Percentiles rank a stretch among this genome's conserved stretches.
These are phyloP conservation scores for Erebia palarica DNA, from an alignment of 2,888 invertebrate species.

Conservation along the genomic window DNA sequence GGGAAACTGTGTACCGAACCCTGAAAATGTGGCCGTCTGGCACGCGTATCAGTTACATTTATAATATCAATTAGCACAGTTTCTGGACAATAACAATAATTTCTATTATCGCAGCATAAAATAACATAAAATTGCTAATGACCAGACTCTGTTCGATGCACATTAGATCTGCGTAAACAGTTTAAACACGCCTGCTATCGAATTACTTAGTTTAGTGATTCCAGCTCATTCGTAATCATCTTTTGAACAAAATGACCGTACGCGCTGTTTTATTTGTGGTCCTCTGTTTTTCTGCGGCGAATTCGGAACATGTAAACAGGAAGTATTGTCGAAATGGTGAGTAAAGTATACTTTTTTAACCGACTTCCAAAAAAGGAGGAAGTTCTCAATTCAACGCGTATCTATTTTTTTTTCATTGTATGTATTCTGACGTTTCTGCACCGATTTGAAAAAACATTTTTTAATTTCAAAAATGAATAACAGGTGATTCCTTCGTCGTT, in stretches of 20 bases:
- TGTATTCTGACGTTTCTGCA: too few species aligned
- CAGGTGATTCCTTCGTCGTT: too few species aligned
- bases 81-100: background rate
- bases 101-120: background rate
- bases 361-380: too few species aligned
- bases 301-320: constrained; percentile 53
- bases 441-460: too few species aligned
- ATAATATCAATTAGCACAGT: constrained; percentile 3
- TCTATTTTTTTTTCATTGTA: too few species aligned
- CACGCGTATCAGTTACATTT: background rate
- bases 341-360: constrained; percentile 28
- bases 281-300: constrained; percentile 36
- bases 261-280: constrained; percentile 37
- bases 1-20: background rate
- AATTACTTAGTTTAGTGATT: background rate
- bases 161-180: constrained; percentile 18
- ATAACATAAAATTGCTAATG: background rate
- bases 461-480: too few species aligned
- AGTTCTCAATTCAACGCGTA: too few species aligned
- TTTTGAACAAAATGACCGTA: constrained; percentile 34
- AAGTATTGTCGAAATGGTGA: constrained; percentile 63
- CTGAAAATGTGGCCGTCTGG: background rate
- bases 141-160: background rate
- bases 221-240: constrained; percentile 25
- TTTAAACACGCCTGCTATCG: constrained; percentile 2